Evolutionary conservation across 2,888 invertebrate species (phyloP).

Genomic region (Priocnemis perturbator): DNA sequence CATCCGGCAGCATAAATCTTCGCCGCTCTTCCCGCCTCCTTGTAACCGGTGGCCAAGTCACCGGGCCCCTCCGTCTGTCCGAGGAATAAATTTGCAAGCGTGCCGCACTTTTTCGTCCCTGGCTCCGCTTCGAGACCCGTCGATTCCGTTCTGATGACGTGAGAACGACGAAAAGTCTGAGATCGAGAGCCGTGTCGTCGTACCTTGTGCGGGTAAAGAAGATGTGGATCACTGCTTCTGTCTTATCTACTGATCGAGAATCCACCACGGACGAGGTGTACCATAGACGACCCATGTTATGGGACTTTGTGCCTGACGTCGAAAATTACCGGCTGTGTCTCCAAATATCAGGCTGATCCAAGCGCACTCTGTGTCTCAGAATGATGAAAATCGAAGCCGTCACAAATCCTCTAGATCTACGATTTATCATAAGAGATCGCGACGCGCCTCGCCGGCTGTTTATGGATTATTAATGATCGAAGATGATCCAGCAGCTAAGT

Average conservation of each 20-base stretch:
- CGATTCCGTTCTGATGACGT: not conserved
- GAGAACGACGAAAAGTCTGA: constrained; percentile 5
- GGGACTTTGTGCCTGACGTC: too few relatives aligned
- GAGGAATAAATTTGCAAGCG: constrained; percentile 52
- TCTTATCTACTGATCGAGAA: constrained; percentile 18
- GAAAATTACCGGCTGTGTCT: too few relatives aligned
- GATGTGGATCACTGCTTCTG: not conserved
- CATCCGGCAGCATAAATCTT: constrained; percentile 74
- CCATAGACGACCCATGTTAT: too few relatives aligned
- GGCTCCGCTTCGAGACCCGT: not conserved
- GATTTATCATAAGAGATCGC: too few relatives aligned
- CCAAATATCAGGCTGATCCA: too few relatives aligned
- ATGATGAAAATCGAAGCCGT: too few relatives aligned
- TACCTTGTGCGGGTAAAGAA: not conserved
- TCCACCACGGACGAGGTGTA: too few relatives aligned
- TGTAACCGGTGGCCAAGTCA: constrained; percentile 62
- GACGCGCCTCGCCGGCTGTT: too few relatives aligned
- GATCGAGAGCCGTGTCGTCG: not conserved
- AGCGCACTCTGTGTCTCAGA: too few relatives aligned
- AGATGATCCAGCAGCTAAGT: constrained; percentile 8
- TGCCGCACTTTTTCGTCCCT: not conserved
- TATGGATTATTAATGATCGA: constrained; percentile 64
- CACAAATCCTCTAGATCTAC: too few relatives aligned
- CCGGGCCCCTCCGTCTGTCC: constrained; percentile 45
- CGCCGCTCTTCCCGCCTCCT: constrained; percentile 58